Conservation (phyloP, 2,797 vertebrate species). For the Ispidina picta region DNA sequence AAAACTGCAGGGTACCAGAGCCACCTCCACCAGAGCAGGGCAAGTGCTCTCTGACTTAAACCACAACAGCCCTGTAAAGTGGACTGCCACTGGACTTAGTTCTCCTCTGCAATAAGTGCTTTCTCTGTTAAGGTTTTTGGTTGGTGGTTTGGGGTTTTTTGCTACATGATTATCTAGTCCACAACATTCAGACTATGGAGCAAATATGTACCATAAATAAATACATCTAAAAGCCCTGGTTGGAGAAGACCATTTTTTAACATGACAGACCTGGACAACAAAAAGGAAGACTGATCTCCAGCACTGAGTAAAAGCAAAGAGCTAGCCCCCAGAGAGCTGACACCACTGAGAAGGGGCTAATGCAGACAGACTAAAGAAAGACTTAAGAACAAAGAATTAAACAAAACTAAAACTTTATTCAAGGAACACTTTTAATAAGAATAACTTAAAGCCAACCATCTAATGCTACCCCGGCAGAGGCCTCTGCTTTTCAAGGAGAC, state of each 20-base stretch:
- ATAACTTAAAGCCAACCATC: slow-evolving; percentile 1
- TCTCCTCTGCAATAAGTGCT: neutral
- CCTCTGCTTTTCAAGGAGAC: neutral
- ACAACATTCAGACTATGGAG: neutral
- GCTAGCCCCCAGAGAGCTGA: accelerated
- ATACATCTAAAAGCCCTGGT: neutral
- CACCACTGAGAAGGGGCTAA: neutral
- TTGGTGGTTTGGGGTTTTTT: neutral
- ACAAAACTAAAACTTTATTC: neutral
- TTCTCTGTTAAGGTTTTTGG: neutral
- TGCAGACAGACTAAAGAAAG: neutral
- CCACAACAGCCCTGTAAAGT: neutral
- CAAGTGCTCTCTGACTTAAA: neutral
- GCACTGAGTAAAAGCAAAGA: neutral
- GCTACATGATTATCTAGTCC: neutral
- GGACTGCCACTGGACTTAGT: neutral
- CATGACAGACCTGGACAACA: neutral
- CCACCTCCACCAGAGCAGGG: neutral
- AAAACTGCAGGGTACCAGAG: neutral
- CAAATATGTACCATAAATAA: neutral
- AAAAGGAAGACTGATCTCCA: neutral
- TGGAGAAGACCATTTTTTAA: neutral
- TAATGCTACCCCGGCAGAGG: neutral
- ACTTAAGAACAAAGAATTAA: neutral
- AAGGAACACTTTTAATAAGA: neutral